Conservation (phyloP, 2,113 vertebrate species). For the Parotia lawesii region DNA sequence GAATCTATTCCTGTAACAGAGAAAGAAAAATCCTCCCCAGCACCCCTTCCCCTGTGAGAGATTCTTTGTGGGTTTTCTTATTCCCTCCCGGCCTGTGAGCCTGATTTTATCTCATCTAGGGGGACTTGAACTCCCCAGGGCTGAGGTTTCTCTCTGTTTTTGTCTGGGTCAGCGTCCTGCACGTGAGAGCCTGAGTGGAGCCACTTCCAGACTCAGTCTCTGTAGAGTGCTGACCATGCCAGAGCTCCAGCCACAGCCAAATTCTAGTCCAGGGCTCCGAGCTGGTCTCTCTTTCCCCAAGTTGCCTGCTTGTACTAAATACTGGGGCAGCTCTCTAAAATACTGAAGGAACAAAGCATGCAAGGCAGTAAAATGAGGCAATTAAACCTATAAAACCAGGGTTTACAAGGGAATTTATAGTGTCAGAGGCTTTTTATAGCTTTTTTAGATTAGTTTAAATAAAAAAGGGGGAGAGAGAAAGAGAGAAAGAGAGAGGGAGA, state of each 20-base stretch:
- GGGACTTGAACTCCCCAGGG: neutral
- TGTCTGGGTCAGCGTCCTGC: neutral
- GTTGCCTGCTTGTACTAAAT: constrained; percentile 43
- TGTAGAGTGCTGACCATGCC: neutral
- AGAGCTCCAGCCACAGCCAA: neutral
- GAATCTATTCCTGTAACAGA: neutral
- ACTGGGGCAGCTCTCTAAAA: constrained; percentile 64
- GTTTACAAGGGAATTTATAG: constrained; percentile 83
- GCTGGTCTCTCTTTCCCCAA: neutral
- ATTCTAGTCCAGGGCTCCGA: neutral
- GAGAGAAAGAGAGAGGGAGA: constrained; percentile 52
- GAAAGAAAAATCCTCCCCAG: neutral
- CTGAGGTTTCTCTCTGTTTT: neutral
- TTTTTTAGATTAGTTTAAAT: constrained; percentile 82
- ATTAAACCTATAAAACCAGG: constrained; percentile 80
- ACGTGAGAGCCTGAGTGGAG: neutral
- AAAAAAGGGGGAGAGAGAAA: constrained; percentile 57
- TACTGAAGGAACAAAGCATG: constrained; percentile 74
- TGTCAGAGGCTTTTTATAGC: constrained; percentile 80
- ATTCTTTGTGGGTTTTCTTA: neutral
- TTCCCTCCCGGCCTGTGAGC: neutral
- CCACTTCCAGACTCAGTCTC: neutral
- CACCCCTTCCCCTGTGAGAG: neutral
- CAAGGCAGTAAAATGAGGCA: constrained; percentile 75
- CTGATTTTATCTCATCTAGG: neutral